Conservation (phyloP, 2,888 invertebrate genomes). For the Carterocephalus palaemon region DNA sequence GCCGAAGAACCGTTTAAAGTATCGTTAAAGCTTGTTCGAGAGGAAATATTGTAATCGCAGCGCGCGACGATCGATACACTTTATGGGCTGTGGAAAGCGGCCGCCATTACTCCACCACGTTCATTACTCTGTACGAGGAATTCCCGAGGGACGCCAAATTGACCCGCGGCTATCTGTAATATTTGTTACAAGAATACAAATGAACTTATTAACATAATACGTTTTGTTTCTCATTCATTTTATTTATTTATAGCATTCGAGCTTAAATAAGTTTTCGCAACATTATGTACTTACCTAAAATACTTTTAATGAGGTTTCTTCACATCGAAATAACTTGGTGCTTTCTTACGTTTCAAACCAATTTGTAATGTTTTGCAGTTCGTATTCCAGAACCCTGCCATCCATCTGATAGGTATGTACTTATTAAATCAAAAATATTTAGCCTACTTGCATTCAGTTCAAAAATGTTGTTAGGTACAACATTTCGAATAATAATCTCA, state of each 20-base stretch:
- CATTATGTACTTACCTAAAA: too few relatives aligned
- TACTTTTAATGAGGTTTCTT: too few relatives aligned
- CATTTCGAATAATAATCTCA: too few relatives aligned
- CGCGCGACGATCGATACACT: constrained; percentile 36
- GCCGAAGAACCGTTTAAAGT: constrained; percentile 67
- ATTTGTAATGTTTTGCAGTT: too few relatives aligned
- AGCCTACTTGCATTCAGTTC: too few relatives aligned
- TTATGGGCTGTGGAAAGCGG: constrained; percentile 62
- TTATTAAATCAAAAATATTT: too few relatives aligned
- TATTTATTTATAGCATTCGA: constrained; percentile 18
- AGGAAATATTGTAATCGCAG: constrained; percentile 69
- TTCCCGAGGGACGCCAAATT: constrained; percentile 32
- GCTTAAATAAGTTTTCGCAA: constrained; percentile 15
- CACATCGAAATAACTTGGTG: too few relatives aligned
- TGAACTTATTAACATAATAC: constrained; percentile 24
- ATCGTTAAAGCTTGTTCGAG: constrained; percentile 68
- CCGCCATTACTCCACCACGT: constrained; percentile 48
- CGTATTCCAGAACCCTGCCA: too few relatives aligned
- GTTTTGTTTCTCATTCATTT: constrained; percentile 23
- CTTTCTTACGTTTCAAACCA: too few relatives aligned
- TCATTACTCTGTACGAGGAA: constrained; percentile 51
- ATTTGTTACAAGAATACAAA: constrained; percentile 36
- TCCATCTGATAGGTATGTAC: too few relatives aligned
- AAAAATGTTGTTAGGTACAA: too few relatives aligned
- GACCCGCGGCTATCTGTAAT: constrained; percentile 15